A percentile compares a stretch with the other conserved stretches of the same genome.
Conservation (phyloP, 2,888 invertebrate genomes). For the Dyspetes luteomarginatus region DNA sequence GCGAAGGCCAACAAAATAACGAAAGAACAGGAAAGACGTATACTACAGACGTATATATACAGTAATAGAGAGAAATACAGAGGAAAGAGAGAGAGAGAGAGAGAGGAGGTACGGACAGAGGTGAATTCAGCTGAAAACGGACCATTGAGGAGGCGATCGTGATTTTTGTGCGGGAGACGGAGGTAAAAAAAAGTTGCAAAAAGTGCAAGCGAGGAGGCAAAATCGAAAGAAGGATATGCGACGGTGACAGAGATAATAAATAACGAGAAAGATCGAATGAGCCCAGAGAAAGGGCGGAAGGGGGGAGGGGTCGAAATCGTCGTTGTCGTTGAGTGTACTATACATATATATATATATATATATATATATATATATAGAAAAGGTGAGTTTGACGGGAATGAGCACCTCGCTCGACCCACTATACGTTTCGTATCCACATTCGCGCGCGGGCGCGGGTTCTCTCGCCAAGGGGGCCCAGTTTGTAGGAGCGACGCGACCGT, state of each 20-base stretch:
- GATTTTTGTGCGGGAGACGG: constrained; percentile 53
- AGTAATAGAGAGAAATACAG: constrained; percentile 35
- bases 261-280: constrained; percentile 64
- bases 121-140: constrained; percentile 14
- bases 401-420: constrained; percentile 74
- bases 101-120: constrained; percentile 18
- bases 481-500: constrained; percentile 81
- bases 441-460: constrained; percentile 34
- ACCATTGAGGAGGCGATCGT: constrained; percentile 26
- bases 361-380: constrained; percentile 28
- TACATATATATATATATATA: constrained; percentile 39
- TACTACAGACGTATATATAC: background rate
- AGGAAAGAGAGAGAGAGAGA: background rate
- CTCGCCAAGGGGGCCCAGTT: constrained; percentile 77
- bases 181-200: constrained; percentile 59
- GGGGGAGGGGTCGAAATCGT: constrained; percentile 53
- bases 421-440: constrained; percentile 57
- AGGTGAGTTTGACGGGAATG: constrained; percentile 71
- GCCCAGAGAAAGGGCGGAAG: constrained; percentile 28
- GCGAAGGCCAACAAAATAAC: constrained; percentile 49
- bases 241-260: constrained; percentile 64
- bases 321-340: constrained; percentile 62
- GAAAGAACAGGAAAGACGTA: constrained; percentile 35
- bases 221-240: constrained; percentile 60
- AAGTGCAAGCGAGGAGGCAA: constrained; percentile 52